Evolutionary conservation across 2,888 invertebrate genomes (phyloP), one percentile per base, ranked within the genome.

Genomic region (Pseudococcus viburni): DNA sequence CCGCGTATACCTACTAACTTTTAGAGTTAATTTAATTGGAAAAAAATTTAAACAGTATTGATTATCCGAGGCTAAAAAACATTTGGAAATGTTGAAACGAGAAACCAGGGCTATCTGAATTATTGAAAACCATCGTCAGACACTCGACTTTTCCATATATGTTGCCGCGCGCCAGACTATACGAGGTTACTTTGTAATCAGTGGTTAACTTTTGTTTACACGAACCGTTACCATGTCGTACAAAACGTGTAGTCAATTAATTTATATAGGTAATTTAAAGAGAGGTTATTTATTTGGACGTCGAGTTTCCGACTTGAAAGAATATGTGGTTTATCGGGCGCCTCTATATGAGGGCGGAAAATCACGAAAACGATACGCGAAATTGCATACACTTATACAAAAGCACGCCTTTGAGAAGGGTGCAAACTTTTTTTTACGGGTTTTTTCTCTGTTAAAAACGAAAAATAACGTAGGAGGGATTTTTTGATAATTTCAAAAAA

Each of bases 141-240:
- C 26, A 73, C 15, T 73, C 26, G 73, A 73, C 73, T 73, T 73
- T 73, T 33, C 33, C 73, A 33, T 33, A 33, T 17, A 73, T 33
- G 33, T 17, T 33, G 73, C 11, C 33, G 73, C 33, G 73, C 17
- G 33, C 73, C 33, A 73, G 73, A 64, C 73, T 33, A 26, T 6
- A 73, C 64, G 64, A 64, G 22, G 73, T 73, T 73, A 73, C 73
- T 73, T 73, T 73, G 33, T 73, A 73, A 73, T 73, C 73, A 73
- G 73, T 73, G 73, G 73, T 73, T 73, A 73, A 73, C 73, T 73
- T 73, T 73, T 73, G 73, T 73, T 73, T 73, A 73, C 73, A 73
- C 73, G 73, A 73, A 33, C 73, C 73, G 73, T 73, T 73, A 73
- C 73, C 73, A 73, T 73, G 73, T 73, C 73, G 73, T 33, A 73